phyloP scores from a whole-genome alignment of 2,797 vertebrate genomes.

The Epinephelus coioides region DNA sequence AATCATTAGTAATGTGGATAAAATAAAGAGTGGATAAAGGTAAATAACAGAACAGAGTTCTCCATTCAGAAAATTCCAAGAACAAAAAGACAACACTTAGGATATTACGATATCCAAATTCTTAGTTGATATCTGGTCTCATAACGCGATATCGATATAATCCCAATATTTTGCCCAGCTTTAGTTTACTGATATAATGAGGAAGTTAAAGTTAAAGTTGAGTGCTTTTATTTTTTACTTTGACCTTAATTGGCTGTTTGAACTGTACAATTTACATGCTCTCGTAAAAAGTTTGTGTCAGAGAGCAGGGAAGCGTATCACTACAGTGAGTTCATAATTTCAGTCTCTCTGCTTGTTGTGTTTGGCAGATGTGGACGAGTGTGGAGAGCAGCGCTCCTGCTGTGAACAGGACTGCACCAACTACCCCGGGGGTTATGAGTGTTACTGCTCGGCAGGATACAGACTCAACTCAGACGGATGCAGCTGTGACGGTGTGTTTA shows the following conservation, averaged over 20 bases:
- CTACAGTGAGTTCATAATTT: constrained; percentile 23
- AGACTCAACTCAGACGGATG: constrained; percentile 90
- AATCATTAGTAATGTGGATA: too few relatives aligned
- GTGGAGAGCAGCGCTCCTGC: constrained; percentile 86
- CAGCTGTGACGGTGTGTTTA: constrained; percentile 90
- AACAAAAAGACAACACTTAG: too few relatives aligned
- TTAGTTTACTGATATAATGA: not conserved
- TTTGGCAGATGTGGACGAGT: constrained; percentile 91
- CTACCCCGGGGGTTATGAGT: constrained; percentile 95
- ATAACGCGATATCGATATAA: too few relatives aligned
- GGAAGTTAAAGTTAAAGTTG: not conserved
- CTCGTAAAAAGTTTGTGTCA: constrained; percentile 13
- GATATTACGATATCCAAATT: too few relatives aligned
- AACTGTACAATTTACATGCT: constrained; percentile 29
- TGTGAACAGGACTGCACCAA: constrained; percentile 95
- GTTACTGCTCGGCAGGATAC: constrained; percentile 93
- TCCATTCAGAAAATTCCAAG: too few relatives aligned
- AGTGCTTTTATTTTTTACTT: not conserved
- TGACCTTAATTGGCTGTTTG: constrained; percentile 30
- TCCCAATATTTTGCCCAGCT: too few relatives aligned
- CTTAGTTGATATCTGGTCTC: too few relatives aligned
- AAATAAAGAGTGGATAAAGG: too few relatives aligned
- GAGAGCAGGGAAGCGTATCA: constrained; percentile 15
- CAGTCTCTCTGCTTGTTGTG: constrained; percentile 47
- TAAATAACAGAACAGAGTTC: too few relatives aligned